phyloP scores from a whole-genome alignment of 1,140 invertebrate genomes.

The Acromyrmex heyeri region DNA sequence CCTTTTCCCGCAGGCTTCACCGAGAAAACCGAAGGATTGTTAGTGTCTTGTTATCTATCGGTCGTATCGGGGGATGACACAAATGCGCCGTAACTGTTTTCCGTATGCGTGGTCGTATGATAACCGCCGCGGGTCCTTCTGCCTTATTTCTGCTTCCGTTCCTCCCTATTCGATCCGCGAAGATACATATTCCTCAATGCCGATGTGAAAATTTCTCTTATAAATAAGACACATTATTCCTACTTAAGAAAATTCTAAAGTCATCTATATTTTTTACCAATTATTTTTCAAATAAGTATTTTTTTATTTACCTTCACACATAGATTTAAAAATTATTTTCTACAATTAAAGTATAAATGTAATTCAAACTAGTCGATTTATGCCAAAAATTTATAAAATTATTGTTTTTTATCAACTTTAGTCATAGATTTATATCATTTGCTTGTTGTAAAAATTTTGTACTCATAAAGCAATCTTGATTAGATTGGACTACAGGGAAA shows the following conservation, averaged over 20 bases:
- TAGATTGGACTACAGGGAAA: no score
- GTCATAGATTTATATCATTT: no score
- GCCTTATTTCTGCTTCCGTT: conserved; percentile 11
- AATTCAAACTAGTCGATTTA: no score
- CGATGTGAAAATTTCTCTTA: neutral
- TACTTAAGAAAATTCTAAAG: neutral
- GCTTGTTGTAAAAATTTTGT: no score
- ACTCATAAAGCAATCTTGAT: no score
- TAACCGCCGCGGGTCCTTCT: neutral
- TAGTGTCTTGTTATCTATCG: conserved; percentile 71
- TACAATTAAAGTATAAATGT: no score
- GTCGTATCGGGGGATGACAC: conserved; percentile 66
- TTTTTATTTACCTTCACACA: no score
- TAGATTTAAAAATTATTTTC: no score
- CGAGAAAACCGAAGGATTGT: conserved; percentile 65
- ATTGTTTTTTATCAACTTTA: no score
- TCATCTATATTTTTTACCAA: no score
- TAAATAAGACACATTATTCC: neutral
- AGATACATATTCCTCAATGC: conserved; percentile 2
- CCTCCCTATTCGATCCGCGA: conserved; percentile 9
- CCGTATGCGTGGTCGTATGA: conserved; percentile 6
- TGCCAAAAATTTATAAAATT: no score
- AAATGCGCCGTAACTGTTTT: conserved; percentile 48
- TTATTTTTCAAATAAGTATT: no score
- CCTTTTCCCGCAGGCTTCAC: neutral